phyloP scores from a whole-genome alignment of 2,113 vertebrate genomes.

The Carassius gibelio region DNA sequence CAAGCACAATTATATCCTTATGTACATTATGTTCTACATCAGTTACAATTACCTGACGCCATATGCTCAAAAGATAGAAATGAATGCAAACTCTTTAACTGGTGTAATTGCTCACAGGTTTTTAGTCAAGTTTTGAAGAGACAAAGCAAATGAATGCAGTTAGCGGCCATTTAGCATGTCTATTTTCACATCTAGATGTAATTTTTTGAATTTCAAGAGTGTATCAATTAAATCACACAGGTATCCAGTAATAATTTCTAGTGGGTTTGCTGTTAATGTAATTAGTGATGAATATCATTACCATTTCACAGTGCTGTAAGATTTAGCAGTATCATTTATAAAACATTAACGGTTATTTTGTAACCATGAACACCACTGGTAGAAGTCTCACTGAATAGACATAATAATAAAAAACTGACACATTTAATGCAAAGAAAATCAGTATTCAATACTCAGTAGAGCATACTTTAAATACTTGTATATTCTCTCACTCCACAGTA shows the following conservation, averaged over 20 bases:
- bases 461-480: too few relatives aligned
- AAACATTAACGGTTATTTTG: background rate
- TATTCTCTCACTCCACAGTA: too few relatives aligned
- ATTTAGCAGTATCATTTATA: background rate
- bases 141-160: background rate
- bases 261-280: constrained; percentile 11
- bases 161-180: background rate
- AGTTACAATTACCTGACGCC: constrained; percentile 4
- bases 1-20: background rate
- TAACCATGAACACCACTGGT: background rate
- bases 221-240: background rate
- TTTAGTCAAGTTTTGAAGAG: background rate
- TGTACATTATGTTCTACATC: background rate
- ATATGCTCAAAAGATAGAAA: constrained; percentile 11
- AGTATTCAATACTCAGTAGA: too few relatives aligned
- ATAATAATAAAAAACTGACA: background rate
- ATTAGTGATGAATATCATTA: background rate
- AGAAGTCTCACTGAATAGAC: background rate
- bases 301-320: constrained; percentile 7
- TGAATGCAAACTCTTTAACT: background rate
- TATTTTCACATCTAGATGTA: background rate
- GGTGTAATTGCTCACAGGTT: background rate
- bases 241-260: constrained; percentile 27
- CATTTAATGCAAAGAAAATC: background rate
- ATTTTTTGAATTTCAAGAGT: background rate